Percentiles rank a stretch among this genome's conserved stretches.
These are phyloP conservation scores for Proales similis DNA, from an alignment of 1,140 invertebrate genomes.

Conservation along the genomic window DNA sequence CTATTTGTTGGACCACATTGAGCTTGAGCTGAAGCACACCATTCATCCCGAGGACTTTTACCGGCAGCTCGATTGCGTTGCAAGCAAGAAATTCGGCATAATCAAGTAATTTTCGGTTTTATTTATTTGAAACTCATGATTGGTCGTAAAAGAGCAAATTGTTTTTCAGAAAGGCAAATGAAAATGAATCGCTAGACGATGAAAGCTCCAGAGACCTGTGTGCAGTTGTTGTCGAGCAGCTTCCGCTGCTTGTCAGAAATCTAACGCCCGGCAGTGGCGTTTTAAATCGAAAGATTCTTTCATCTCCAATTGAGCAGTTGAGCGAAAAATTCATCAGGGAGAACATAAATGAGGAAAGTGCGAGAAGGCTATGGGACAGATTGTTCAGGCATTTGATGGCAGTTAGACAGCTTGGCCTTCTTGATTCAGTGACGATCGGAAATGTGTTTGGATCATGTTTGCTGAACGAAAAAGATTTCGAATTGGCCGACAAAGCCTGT, in stretches of 20 bases:
- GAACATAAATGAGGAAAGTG: conserved; percentile 21
- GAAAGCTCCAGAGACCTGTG: conserved; percentile 43
- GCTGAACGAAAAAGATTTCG: too few species aligned
- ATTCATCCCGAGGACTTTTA: conserved; percentile 35
- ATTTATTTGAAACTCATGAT: neutral
- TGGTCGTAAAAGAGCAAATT: neutral
- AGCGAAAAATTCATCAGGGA: too few species aligned
- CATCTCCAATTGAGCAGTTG: too few species aligned
- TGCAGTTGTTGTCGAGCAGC: conserved; percentile 46
- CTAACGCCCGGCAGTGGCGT: too few species aligned
- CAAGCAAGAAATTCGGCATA: conserved; percentile 30
- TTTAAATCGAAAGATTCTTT: too few species aligned
- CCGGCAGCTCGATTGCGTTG: conserved; percentile 7
- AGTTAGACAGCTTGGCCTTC: too few species aligned
- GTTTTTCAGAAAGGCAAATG: conserved; percentile 44
- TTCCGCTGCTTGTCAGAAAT: conserved; percentile 42
- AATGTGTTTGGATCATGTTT: too few species aligned
- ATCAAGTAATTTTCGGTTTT: conserved; percentile 3
- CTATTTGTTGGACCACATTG: conserved; percentile 30
- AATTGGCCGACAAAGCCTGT: too few species aligned
- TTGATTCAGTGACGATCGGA: too few species aligned
- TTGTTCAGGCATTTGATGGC: conserved; percentile 15
- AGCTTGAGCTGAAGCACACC: conserved; percentile 20
- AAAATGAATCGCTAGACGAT: conserved; percentile 39
- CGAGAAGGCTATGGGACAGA: conserved; percentile 18